These are phyloP conservation scores for Drosophila funebris DNA, from an alignment of 1,140 invertebrate species.

Conservation along the genomic window DNA sequence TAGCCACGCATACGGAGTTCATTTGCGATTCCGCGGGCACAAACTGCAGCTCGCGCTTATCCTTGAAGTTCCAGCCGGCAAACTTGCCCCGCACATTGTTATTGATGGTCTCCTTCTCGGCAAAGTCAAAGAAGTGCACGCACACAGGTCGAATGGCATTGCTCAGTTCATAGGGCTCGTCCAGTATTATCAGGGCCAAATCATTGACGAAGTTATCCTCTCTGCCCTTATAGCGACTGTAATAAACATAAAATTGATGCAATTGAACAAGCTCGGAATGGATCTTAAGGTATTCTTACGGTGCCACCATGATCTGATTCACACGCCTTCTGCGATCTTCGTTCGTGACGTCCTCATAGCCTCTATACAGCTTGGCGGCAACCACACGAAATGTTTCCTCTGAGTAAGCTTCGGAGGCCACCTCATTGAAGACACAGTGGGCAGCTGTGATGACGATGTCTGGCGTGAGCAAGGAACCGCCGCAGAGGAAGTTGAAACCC, in stretches of 20 bases:
- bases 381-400: conserved; percentile 46
- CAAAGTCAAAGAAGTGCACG: conserved; percentile 23
- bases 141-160: conserved; percentile 60
- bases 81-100: conserved; percentile 45
- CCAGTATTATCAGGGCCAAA: conserved; percentile 51
- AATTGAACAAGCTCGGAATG: too few relatives aligned
- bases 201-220: conserved; percentile 42
- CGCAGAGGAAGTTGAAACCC: conserved; percentile 84
- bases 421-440: conserved; percentile 63
- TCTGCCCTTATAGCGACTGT: conserved; percentile 45
- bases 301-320: conserved; percentile 38
- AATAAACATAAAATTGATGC: neutral
- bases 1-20: conserved; percentile 27
- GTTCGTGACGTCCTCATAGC: conserved; percentile 25
- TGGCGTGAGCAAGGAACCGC: conserved; percentile 82
- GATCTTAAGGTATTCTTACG: conserved; percentile 22
- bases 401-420: neutral
- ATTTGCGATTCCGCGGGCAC: conserved; percentile 53
- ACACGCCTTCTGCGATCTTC: conserved; percentile 32
- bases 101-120: conserved; percentile 62
- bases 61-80: conserved; percentile 65
- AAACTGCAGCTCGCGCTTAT: conserved; percentile 59
- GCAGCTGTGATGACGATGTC: conserved; percentile 70
- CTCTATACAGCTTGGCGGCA: conserved; percentile 57
- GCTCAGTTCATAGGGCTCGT: conserved; percentile 47